Conservation (phyloP, 2,797 vertebrate genomes). For the Eulemur albifrons region DNA sequence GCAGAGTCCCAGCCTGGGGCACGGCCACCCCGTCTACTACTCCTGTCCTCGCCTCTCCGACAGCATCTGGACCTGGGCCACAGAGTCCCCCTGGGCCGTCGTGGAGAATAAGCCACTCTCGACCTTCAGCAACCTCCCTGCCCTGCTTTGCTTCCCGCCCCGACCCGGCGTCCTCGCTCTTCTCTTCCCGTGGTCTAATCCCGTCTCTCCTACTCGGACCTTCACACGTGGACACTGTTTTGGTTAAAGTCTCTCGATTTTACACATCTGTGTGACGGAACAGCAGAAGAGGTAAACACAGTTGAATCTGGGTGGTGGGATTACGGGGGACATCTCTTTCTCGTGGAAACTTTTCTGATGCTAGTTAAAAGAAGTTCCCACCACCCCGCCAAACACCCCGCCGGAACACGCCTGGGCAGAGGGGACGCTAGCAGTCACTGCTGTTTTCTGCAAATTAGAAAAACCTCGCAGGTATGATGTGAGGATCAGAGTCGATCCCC, state of each 20-base stretch:
- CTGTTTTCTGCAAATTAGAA: background rate
- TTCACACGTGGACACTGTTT: background rate
- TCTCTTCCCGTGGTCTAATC: background rate
- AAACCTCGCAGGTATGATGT: background rate
- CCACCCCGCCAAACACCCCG: background rate
- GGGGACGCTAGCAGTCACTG: background rate
- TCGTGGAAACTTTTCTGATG: background rate
- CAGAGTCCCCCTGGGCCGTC: background rate
- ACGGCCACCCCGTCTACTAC: background rate
- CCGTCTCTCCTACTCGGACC: background rate
- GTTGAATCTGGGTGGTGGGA: background rate
- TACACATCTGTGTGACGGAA: background rate
- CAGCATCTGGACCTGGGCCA: background rate
- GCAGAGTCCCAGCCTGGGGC: background rate
- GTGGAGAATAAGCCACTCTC: rapidly evolving
- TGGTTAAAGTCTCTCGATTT: background rate
- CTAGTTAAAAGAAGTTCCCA: background rate
- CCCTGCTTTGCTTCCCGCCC: background rate
- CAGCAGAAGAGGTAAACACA: background rate
- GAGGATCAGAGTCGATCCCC: background rate
- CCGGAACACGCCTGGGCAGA: background rate
- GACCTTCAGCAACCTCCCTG: background rate
- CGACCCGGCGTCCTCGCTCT: rapidly evolving
- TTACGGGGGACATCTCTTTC: background rate
- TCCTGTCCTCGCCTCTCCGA: background rate